Evolutionary conservation across 1,140 invertebrate genomes (phyloP), one percentile per base, ranked within the genome.

Genomic region (Drosophila cardini): DNA sequence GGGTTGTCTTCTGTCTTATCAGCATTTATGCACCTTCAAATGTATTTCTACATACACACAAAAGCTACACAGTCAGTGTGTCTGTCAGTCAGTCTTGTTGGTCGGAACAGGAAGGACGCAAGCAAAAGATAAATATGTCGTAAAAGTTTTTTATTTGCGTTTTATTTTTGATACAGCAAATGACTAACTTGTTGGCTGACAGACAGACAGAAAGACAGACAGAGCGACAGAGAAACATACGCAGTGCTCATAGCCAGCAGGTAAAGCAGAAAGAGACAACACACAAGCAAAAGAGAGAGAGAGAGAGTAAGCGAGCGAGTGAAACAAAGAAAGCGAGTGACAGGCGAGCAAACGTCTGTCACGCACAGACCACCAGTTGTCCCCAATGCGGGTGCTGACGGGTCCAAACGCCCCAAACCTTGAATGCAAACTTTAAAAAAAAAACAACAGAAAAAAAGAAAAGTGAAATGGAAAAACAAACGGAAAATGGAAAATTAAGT

Each of bases 101-200:
- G 38, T 56, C 63, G 53, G 62, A 10, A 58, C 67, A 50, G 45
- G 26, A 57, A 52, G 43, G 34, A 60, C 71, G 71, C 46, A 64
- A 68, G 70, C n/a, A 74, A 86, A 85, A 86, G 82, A 85, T 85
- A 85, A 85, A 85, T 81, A 85, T 85, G 82, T 85, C 82, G 82
- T 85, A 85, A 85, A 86, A 85, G 82, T 85, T 85, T 85, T 85
- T 85, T 85, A 85, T 86, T 85, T 86, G 82, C 82, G 82, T 87
- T 87, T 86, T 86, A 86, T 83, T 80, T 86, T 82, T 86, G 83
- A 86, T 87, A 82, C 82, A 82, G 83, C 67, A 86, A 86, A 86
- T 86, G 82, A 82, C 82, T 86, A 87, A 82, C 82, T 86, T 86
- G 83, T 86, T 86, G 78, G 78, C 75, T 75, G 78, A 78, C 78